phyloP scores from a whole-genome alignment of 2,113 vertebrate genomes.

The Catharus bicknelli region DNA sequence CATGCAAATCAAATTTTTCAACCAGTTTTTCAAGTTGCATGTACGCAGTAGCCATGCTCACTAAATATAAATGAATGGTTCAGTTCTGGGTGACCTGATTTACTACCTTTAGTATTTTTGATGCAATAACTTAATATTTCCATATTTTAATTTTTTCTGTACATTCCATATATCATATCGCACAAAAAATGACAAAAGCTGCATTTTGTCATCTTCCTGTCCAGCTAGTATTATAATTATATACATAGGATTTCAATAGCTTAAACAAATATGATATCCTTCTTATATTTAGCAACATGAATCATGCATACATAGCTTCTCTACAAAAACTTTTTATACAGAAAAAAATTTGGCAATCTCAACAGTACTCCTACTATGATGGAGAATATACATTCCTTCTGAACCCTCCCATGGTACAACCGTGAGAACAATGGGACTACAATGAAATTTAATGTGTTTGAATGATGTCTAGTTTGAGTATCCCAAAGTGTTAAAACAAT shows the following conservation, averaged over 20 bases:
- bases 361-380: background rate
- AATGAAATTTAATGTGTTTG: background rate
- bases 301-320: background rate
- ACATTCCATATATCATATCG: background rate
- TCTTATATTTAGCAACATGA: background rate
- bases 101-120: background rate
- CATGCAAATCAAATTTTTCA: background rate
- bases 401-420: background rate
- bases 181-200: background rate
- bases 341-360: background rate
- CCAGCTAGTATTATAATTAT: background rate
- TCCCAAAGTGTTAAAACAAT: background rate
- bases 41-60: background rate
- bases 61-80: background rate
- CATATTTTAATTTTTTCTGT: background rate
- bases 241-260: background rate
- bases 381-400: background rate
- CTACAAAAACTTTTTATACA: background rate
- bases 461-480: background rate
- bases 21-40: background rate
- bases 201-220: background rate
- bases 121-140: background rate
- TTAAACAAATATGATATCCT: background rate
- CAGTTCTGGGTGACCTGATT: background rate
- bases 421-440: background rate